Evolutionary conservation across 2,888 invertebrate genomes (phyloP).

Genomic region (Aproaerema taeniolella): DNA sequence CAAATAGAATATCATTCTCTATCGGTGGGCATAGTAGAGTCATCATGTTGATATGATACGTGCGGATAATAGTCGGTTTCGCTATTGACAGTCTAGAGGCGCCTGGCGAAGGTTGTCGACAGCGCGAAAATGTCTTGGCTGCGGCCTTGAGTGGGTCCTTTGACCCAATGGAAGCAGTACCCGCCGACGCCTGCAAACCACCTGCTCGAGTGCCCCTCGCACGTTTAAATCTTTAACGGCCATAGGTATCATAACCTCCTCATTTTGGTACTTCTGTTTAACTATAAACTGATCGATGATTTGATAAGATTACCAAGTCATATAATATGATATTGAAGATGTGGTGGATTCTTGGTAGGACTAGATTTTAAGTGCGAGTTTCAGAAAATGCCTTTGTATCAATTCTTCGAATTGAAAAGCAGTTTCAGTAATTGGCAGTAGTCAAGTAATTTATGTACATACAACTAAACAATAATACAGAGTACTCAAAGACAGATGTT

Average conservation of each 20-base stretch:
- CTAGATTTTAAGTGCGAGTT: no score
- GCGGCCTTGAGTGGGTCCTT: conserved; percentile 64
- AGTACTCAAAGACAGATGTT: no score
- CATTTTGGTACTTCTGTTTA: no score
- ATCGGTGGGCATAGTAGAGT: background rate
- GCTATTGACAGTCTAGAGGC: conserved; percentile 31
- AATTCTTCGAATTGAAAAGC: no score
- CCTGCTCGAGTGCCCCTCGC: conserved; percentile 56
- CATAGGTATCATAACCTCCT: conserved; percentile 1
- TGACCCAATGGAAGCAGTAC: conserved; percentile 56
- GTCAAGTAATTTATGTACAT: no score
- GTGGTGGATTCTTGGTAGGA: no score
- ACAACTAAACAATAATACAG: no score
- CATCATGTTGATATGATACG: background rate
- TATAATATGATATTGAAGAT: no score
- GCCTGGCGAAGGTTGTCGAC: conserved; percentile 52
- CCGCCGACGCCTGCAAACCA: conserved; percentile 44
- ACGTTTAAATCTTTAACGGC: conserved; percentile 16
- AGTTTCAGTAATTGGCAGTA: no score
- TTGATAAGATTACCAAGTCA: no score
- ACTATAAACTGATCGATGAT: no score
- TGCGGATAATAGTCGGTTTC: background rate
- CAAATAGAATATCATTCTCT: background rate
- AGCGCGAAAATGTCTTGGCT: conserved; percentile 50
- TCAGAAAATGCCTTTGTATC: no score